phyloP scores from a whole-genome alignment of 1,140 invertebrate species.

The Drosophila ambigua region DNA sequence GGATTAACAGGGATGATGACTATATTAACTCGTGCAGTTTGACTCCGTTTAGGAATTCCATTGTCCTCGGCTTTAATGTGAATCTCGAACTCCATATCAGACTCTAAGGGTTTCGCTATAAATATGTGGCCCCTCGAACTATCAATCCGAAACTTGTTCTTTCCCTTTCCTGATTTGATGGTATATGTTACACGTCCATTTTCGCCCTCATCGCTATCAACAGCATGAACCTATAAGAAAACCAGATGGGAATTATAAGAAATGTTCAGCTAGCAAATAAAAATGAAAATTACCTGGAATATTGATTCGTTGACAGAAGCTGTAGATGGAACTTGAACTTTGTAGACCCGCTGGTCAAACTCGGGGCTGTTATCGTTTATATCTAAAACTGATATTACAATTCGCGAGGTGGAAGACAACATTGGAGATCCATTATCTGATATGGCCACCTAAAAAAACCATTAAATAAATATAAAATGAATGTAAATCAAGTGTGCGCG shows the following conservation, averaged over 20 bases:
- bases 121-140: constrained; percentile 91
- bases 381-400: constrained; percentile 92
- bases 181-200: constrained; percentile 93
- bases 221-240: constrained; percentile 89
- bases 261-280: not conserved
- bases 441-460: constrained; percentile 87
- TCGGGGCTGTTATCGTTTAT: constrained; percentile 93
- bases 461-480: not conserved
- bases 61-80: constrained; percentile 93
- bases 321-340: constrained; percentile 90
- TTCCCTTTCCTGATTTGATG: constrained; percentile 90
- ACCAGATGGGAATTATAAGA: not conserved
- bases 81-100: constrained; percentile 90
- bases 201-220: constrained; percentile 91
- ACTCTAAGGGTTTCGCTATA: constrained; percentile 88
- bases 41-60: constrained; percentile 88
- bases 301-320: constrained; percentile 85
- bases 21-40: constrained; percentile 89
- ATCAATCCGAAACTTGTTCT: constrained; percentile 91
- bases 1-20: constrained; percentile 86
- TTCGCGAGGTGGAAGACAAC: constrained; percentile 92
- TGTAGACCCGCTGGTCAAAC: constrained; percentile 92
- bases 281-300: constrained; percentile 85
- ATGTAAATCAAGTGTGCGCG: not conserved
- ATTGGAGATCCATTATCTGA: constrained; percentile 91